A percentile compares a stretch with the other conserved stretches of the same genome.
phyloP scores from a whole-genome alignment of 2,113 vertebrate species.

The Raphicerus campestris region DNA sequence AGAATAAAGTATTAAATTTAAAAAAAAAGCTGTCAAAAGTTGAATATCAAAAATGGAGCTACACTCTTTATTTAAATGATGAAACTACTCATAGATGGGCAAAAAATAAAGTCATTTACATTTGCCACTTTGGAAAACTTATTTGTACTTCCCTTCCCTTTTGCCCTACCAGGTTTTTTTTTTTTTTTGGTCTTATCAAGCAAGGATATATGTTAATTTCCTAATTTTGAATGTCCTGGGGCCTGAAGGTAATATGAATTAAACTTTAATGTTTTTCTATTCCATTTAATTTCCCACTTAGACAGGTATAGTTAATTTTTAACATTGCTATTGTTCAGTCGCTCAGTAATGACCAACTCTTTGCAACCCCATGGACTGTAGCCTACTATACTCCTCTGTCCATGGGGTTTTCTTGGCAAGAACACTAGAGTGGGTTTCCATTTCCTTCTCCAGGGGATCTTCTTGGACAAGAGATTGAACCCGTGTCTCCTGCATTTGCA shows the following conservation, averaged over 20 bases:
- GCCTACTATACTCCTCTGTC: background rate
- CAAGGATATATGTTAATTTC: background rate
- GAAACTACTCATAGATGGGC: background rate
- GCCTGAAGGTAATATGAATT: background rate
- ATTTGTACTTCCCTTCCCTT: background rate
- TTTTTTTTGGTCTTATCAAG: background rate
- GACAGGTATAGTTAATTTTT: background rate
- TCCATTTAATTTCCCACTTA: background rate
- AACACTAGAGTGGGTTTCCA: background rate
- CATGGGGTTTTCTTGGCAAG: background rate
- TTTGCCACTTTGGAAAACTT: background rate
- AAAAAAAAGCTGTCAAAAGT: too few species aligned
- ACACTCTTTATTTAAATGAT: background rate
- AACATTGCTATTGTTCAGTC: background rate
- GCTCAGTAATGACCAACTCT: background rate
- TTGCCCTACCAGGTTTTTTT: background rate
- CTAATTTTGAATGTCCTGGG: background rate
- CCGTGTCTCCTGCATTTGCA: background rate
- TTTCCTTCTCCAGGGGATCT: background rate
- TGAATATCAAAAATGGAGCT: background rate
- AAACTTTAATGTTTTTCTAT: background rate
- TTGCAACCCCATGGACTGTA: background rate
- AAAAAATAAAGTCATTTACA: background rate
- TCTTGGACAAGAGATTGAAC: background rate
- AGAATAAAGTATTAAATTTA: too few species aligned